Percentiles rank a stretch among this genome's conserved stretches.
These are phyloP conservation scores for Cantharis flavilabris DNA, from an alignment of 2,888 invertebrate genomes.

Conservation along the genomic window DNA sequence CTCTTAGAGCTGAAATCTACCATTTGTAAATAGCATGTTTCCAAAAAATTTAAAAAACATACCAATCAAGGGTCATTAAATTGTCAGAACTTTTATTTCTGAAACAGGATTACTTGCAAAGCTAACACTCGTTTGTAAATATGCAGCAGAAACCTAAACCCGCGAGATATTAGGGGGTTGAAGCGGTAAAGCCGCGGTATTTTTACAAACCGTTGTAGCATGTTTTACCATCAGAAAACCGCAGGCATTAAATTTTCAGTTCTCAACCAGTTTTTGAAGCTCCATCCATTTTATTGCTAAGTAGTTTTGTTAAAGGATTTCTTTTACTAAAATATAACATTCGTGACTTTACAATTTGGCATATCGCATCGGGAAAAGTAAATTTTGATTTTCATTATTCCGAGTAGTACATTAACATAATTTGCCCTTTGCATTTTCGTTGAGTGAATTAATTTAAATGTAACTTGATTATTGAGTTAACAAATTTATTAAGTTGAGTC, in stretches of 20 bases:
- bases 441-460: background rate
- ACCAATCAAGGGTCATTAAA: conserved; percentile 1
- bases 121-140: conserved; percentile 13
- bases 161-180: conserved; percentile 17
- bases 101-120: background rate
- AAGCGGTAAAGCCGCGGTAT: conserved; percentile 28
- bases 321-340: conserved; percentile 11
- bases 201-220: conserved; percentile 29
- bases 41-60: background rate
- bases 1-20: background rate
- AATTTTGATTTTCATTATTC: background rate
- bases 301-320: background rate
- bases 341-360: background rate
- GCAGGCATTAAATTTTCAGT: conserved; percentile 30
- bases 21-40: background rate
- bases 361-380: background rate
- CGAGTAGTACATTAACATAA: background rate
- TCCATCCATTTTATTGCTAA: background rate
- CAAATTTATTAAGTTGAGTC: background rate
- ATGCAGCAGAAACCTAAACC: conserved; percentile 15
- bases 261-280: conserved; percentile 12
- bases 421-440: background rate
- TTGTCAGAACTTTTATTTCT: background rate
- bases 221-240: conserved; percentile 22
- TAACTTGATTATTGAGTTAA: background rate